Evolutionary conservation across 2,113 vertebrate genomes (phyloP).

Genomic region (Xyliphius kryptos): DNA sequence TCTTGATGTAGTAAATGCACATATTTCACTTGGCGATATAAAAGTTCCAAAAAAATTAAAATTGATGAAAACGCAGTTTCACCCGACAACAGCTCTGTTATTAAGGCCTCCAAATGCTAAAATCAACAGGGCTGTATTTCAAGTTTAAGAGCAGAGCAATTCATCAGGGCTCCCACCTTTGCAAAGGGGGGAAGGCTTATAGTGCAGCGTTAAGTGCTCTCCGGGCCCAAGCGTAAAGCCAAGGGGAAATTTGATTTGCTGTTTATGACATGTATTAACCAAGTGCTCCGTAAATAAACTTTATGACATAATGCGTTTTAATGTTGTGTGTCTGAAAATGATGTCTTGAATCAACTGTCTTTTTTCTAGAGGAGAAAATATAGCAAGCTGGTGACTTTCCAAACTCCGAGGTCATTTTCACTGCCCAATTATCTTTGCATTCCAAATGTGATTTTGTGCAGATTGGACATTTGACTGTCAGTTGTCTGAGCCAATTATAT

Average conservation of each 20-base stretch:
- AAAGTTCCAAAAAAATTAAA: not conserved
- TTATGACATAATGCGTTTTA: slow-evolving; percentile 39
- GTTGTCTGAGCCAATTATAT: slow-evolving; percentile 20
- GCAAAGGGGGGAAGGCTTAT: slow-evolving; percentile 1
- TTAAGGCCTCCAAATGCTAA: slow-evolving; percentile 29
- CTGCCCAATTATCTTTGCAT: no score
- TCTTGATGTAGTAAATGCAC: not conserved
- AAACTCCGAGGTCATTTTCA: slow-evolving; percentile 28
- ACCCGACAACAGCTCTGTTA: slow-evolving; percentile 20
- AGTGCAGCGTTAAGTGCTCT: slow-evolving; percentile 37
- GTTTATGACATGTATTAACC: slow-evolving; percentile 44
- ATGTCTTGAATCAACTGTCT: slow-evolving; percentile 10
- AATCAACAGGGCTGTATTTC: slow-evolving; percentile 38
- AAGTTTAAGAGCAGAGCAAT: slow-evolving; percentile 37
- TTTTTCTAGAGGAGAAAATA: not conserved
- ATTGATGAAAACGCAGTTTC: slow-evolving; percentile 23
- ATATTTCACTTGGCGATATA: slow-evolving; percentile 13
- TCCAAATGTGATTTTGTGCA: not conserved
- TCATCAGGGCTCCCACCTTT: slow-evolving; percentile 32
- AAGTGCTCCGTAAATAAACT: slow-evolving; percentile 48
- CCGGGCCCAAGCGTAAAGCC: slow-evolving; percentile 39
- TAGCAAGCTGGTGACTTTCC: slow-evolving; percentile 25
- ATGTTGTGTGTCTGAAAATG: slow-evolving; percentile 34
- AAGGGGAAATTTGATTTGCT: slow-evolving; percentile 45
- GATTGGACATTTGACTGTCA: not conserved